Evolutionary conservation across 2,797 vertebrate genomes (phyloP).

Genomic region (Neopelma chrysocephalum): DNA sequence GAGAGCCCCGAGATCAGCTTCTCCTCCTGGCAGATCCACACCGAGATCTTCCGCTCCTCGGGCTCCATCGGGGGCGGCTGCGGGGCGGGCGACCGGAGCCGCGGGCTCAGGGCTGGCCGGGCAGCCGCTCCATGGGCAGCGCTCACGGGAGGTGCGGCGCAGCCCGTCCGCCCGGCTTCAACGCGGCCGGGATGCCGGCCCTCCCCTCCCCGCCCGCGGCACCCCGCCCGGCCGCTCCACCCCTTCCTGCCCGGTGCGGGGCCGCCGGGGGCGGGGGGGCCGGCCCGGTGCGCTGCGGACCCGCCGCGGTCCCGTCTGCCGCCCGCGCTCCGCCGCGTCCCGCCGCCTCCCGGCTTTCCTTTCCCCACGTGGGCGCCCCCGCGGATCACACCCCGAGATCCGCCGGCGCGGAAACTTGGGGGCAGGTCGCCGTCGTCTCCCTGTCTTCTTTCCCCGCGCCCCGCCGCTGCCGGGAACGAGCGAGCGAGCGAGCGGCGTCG

Average conservation of each 20-base stretch:
- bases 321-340: not conserved
- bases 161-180: not conserved
- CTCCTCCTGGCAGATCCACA: constrained; percentile 97
- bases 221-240: constrained; percentile 32
- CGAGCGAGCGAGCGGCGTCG: constrained; percentile 1
- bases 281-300: not conserved
- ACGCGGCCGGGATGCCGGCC: not conserved
- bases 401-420: not conserved
- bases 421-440: not conserved
- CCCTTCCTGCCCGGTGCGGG: constrained; percentile 40
- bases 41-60: constrained; percentile 88
- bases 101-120: not conserved
- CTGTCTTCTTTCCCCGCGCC: not conserved
- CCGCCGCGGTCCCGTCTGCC: not conserved
- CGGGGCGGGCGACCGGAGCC: not conserved
- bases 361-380: not conserved
- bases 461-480: not conserved
- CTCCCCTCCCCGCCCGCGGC: not conserved
- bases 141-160: not conserved
- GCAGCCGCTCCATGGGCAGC: not conserved
- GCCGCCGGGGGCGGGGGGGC: not conserved
- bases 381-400: not conserved
- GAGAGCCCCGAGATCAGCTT: constrained; percentile 93
- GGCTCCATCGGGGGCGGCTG: constrained; percentile 79
- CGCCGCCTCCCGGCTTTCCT: not conserved